A percentile compares a stretch with the other conserved stretches of the same genome.
phyloP scores from a whole-genome alignment of 2,113 vertebrate genomes.

The Helogale parvula region DNA sequence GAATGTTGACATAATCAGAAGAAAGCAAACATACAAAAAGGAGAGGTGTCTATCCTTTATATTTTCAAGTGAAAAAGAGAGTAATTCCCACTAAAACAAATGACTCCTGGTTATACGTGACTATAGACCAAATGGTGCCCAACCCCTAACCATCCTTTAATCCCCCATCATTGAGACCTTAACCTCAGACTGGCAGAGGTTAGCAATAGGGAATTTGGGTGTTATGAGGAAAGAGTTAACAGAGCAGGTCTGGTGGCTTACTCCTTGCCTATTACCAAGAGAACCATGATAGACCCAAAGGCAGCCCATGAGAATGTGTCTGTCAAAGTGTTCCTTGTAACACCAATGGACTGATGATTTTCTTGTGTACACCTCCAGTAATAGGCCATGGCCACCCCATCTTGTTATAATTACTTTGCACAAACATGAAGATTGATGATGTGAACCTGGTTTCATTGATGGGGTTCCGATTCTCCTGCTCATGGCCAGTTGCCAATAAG shows the following conservation, averaged over 20 bases:
- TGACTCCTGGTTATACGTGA: background rate
- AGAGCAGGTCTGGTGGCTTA: background rate
- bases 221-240: background rate
- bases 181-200: background rate
- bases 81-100: background rate
- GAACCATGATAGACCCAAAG: background rate
- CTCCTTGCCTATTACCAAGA: background rate
- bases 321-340: background rate
- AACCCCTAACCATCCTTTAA: background rate
- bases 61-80: background rate
- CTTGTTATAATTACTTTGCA: background rate
- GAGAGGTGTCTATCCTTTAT: background rate
- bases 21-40: background rate
- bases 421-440: background rate
- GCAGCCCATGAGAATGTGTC: background rate
- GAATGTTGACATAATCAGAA: background rate
- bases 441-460: background rate
- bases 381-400: background rate
- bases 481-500: background rate
- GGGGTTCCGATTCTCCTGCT: background rate
- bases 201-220: background rate
- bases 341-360: background rate
- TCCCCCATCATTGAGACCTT: background rate
- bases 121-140: background rate
- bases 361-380: background rate